Evolutionary conservation across 2,888 invertebrate genomes (phyloP), one percentile per base, ranked within the genome.

Genomic region (Erebia palarica): DNA sequence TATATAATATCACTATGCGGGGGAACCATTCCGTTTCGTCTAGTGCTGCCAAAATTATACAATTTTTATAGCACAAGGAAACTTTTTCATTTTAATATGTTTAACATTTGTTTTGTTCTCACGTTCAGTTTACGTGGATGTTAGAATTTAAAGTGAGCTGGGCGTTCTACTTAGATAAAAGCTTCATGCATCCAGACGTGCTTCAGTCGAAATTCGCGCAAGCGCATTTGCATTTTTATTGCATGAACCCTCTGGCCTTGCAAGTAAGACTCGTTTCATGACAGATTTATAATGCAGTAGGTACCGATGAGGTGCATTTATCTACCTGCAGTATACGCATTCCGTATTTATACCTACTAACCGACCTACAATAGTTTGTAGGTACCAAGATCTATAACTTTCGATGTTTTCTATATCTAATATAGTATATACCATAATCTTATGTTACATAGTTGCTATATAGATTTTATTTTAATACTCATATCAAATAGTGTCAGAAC

Each of bases 181-280:
- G 67, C 21, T 73, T 71, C 67, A 58, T 64, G 75, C 71, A 77
- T 71, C 70, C 73, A 75, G 75, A 78, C 80, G 79, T 79, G 76
- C 69, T 75, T 75, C 69, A 47, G 71, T 73, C 67, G 75, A 77
- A 75, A 77, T 80, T 79, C 78, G 80, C 79, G 82, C 81, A 75
- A 74, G 73, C 78, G 73, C 73, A 83, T 86, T 86, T 82, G 78
- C 82, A 84, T 86, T 84, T 87, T 85, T 86, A 87, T 86, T 84
- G 80, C 83, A 70, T 51, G 68, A 49, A 67, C 68, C 71, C 69
- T 73, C 65, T 69, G 67, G 68, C 59, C 16, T 58, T 73, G 57
- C 67, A 57, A 67, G 65, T 53, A 47, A 70, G 42, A 42, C 42
- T 60, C 16, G 44, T 63, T 49, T 49, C 68, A 42, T 16, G 59